Base-by-base conservation (phyloP, 92 coral and sea anemone genomes). In the Palythoa grandis region DNA sequence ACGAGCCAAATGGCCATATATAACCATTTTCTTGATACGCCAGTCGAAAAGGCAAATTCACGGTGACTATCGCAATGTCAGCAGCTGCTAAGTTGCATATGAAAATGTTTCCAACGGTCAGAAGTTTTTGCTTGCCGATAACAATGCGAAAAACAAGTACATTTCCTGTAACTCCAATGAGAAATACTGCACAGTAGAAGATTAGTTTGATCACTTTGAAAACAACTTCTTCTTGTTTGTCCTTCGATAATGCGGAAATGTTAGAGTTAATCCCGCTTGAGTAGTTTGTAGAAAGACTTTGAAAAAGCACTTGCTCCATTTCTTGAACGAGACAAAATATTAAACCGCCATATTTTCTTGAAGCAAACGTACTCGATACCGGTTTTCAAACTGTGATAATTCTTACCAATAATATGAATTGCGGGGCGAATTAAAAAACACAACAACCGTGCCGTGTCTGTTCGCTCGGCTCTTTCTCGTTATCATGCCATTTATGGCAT, bases 51-150 rank as follows among this genome's bases (percentile, higher is more conserved):
- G 98, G 98, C 66, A 95, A 88, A 66, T 95, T 95, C 7, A 95
- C 86, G 0, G 95, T 91, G 38, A 95, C 80, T 3, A 95, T 92
- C 3, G 98, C 98, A 8, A 95, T 93, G 66, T 95, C 98, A 2
- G 98, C 98, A 2, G 97, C 98, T 4, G 98, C 98, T 11, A 95
- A 71, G 75, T 95, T 95, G 68, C 98, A 90, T 9, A 95, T 94
- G 80, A 95, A 91, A 11, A 85, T 70, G 69, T 95, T 95, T 75
- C 96, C 88, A 50, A 93, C 94, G 17, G 97, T 93, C 68, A 86
- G 95, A 14, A 94, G 95, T 58, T 91, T 93, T 78, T 93, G 83
- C 57, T 91, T 88, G 53, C 88, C 78, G 16, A 95, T 52, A 60
- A 92, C 95, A 84, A 95, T 93, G 56, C 97, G 93, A 56, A 95